Base-by-base conservation (phyloP, 2,797 vertebrate genomes). In the Odontamblyopus lacepedii region DNA sequence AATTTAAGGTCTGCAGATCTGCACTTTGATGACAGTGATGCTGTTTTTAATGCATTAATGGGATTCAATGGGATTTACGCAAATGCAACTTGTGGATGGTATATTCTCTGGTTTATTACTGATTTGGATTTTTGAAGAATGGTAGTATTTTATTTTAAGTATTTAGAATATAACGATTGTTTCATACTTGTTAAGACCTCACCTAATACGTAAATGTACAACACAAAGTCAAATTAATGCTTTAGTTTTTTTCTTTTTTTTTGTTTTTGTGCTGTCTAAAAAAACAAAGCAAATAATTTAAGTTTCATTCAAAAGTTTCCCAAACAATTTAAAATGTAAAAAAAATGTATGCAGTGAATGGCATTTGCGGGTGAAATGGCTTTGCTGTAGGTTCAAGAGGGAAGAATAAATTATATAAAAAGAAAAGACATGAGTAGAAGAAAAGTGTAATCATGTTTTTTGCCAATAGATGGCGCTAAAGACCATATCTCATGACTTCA, bases 1-100 rank as follows among this genome's bases (percentile, higher is more conserved):
- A 90, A 91, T 88, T 87, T 82, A 76, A 82, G 78, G 81, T 69
- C 70, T 71, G 83, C 78, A 75, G 76, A 87, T 84, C 78, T 79
- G 82, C 74, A 77, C 75, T 71, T 51, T 73, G 63, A 73, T 82
- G 75, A 85, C 77, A 84, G 76, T 15, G 71, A 80, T 75, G 85
- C 78, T 70, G 71, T 67, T 76, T 79, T 72, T 72, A 74, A 53
- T 56, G 53, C 23, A 53, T 53, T 67, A 53, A 53, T 53, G 38
- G 16, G 41, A 50, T 50, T 65, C 50, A 30, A 12, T 50, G 16
- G 29, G 44, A 7, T 65, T 65, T 65, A 44, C 38, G 9, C 44
- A 53, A 67, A 23, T 9, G 27, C 27, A n/a, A 53, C 48, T 53
- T 53, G 65, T 16, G 19, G 63, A 26, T 66, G 5, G 50, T 30